Evolutionary conservation across 2,113 vertebrate species (phyloP).

Genomic region (Ctenodactylus gundi): DNA sequence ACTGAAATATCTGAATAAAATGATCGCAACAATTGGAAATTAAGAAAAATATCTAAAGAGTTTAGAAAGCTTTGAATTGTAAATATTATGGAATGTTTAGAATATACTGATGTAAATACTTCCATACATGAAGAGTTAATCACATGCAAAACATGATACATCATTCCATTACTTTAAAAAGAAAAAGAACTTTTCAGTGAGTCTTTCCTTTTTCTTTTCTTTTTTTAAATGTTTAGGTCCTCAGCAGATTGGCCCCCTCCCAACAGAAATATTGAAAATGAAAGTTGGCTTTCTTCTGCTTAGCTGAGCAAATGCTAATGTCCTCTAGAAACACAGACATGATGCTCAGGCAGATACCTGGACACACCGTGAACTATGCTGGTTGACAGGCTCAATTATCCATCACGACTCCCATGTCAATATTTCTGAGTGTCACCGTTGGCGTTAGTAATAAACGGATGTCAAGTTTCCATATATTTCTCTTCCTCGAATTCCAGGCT

Average conservation of each 20-base stretch:
- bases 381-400: not conserved
- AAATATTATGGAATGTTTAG: not conserved
- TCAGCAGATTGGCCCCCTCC: not conserved
- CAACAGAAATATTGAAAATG: not conserved
- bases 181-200: too few species aligned
- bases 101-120: not conserved
- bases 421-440: not conserved
- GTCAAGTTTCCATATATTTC: not conserved
- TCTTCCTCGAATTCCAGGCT: not conserved
- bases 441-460: not conserved
- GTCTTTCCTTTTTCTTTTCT: not conserved
- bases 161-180: not conserved
- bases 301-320: too few species aligned
- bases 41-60: not conserved
- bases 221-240: not conserved
- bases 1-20: not conserved
- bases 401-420: not conserved
- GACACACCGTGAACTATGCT: fast-evolving
- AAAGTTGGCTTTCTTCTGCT: too few species aligned
- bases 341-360: too few species aligned
- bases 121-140: not conserved
- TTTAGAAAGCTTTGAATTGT: not conserved
- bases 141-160: not conserved
- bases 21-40: not conserved
- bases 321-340: not conserved